Percentiles rank a stretch among this genome's conserved stretches.
Conservation (phyloP, 1,140 invertebrate species). For the Copidosoma floridanum region DNA sequence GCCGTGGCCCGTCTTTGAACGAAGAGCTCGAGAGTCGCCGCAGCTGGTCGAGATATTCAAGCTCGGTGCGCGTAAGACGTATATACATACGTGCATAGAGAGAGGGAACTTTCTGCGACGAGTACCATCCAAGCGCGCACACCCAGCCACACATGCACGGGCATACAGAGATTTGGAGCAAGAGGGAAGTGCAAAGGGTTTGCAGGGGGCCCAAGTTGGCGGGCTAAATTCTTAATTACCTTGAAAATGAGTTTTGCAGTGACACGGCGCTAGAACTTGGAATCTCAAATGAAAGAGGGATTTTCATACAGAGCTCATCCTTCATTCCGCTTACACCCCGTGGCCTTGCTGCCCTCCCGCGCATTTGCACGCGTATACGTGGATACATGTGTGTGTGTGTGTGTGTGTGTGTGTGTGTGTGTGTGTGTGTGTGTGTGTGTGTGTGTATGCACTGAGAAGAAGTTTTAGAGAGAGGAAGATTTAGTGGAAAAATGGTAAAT, state of each 20-base stretch:
- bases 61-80: not conserved
- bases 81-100: not conserved
- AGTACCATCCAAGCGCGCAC: too few relatives aligned
- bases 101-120: too few relatives aligned
- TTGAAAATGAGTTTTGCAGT: slow-evolving; percentile 25
- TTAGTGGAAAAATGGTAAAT: slow-evolving; percentile 9
- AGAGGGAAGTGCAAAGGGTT: too few relatives aligned
- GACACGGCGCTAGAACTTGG: not conserved
- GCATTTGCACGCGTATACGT: too few relatives aligned
- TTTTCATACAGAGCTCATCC: slow-evolving; percentile 11
- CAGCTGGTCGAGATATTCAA: slow-evolving; percentile 8
- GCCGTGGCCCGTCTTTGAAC: not conserved
- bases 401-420: too few relatives aligned
- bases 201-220: too few relatives aligned
- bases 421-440: not conserved
- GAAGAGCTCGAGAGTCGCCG: not conserved
- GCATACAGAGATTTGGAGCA: not conserved
- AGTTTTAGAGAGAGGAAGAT: not conserved
- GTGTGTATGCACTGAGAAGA: not conserved
- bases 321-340: slow-evolving; percentile 9
- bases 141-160: too few relatives aligned
- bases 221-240: slow-evolving; percentile 24
- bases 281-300: slow-evolving; percentile 16
- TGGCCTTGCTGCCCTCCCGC: not conserved
- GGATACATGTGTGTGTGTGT: too few relatives aligned